phyloP scores from a whole-genome alignment of 2,888 invertebrate species.

The Corythucha ciliata region DNA sequence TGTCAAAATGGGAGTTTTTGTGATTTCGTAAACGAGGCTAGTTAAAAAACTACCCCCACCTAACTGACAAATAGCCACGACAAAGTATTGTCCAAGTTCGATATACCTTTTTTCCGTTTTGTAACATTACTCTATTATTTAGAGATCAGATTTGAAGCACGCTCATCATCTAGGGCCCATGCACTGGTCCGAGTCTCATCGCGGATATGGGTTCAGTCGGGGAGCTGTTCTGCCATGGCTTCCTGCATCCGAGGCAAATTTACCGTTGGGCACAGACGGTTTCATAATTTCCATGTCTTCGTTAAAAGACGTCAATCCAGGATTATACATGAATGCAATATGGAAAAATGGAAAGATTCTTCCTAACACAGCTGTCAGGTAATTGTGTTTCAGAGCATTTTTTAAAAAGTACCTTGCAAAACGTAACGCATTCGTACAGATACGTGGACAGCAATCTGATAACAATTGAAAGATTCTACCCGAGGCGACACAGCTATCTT shows the following conservation, averaged over 20 bases:
- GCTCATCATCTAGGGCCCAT: slow-evolving; percentile 58
- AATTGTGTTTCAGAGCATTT: slow-evolving; percentile 20
- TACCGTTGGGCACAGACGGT: slow-evolving; percentile 46
- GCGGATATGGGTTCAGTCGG: slow-evolving; percentile 41
- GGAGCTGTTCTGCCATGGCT: slow-evolving; percentile 55
- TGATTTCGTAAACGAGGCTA: no score
- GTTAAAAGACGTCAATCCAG: slow-evolving; percentile 54
- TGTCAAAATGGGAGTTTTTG: no score
- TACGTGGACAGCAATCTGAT: slow-evolving; percentile 55
- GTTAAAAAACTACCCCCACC: no score
- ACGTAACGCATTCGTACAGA: slow-evolving; percentile 38
- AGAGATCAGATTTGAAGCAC: slow-evolving; percentile 20
- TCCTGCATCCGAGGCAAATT: slow-evolving; percentile 46
- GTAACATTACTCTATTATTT: not conserved
- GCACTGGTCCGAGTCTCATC: slow-evolving; percentile 53
- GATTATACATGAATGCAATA: slow-evolving; percentile 63
- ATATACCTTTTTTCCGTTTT: no score
- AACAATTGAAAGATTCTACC: slow-evolving; percentile 66
- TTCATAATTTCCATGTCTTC: slow-evolving; percentile 51
- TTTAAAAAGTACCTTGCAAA: no score
- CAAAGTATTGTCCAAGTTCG: no score
- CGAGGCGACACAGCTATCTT: slow-evolving; percentile 65
- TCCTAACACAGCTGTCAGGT: slow-evolving; percentile 58
- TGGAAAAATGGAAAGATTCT: slow-evolving; percentile 54
- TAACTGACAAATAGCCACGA: no score